Evolutionary conservation across 2,113 vertebrate genomes (phyloP).

Genomic region (Platichthys flesus): DNA sequence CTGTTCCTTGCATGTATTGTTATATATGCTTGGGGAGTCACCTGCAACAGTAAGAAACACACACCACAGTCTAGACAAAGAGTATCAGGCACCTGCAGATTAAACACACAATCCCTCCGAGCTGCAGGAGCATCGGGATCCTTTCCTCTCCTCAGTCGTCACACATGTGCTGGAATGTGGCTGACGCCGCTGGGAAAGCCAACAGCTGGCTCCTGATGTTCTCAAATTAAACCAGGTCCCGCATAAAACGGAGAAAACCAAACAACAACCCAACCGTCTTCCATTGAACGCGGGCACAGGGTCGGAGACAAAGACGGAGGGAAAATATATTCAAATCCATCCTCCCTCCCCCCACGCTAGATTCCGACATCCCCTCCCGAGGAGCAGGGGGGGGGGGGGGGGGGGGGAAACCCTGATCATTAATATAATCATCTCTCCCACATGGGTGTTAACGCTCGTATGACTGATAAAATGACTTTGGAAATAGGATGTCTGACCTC

Average conservation of each 20-base stretch:
- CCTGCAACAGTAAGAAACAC: neutral
- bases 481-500: conserved; percentile 53
- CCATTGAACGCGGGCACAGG: neutral
- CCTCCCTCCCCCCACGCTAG: conserved; percentile 10
- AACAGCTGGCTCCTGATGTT: conserved; percentile 1
- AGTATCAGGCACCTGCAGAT: no score
- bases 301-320: conserved; percentile 27
- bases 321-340: conserved; percentile 43
- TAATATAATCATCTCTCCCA: conserved; percentile 45
- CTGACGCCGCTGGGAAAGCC: neutral
- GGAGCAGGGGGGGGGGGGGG: conserved; percentile 1
- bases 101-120: no score
- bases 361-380: neutral
- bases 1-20: no score
- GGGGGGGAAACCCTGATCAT: conserved; percentile 34
- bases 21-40: neutral
- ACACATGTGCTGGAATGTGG: conserved; percentile 12
- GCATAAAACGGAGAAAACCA: neutral
- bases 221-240: neutral
- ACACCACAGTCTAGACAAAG: neutral
- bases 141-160: neutral
- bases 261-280: neutral
- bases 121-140: neutral
- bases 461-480: conserved; percentile 43
- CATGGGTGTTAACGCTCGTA: conserved; percentile 34